Base-by-base conservation (phyloP, 2,888 invertebrate species). In the Eueremaeus valkanovi region DNA sequence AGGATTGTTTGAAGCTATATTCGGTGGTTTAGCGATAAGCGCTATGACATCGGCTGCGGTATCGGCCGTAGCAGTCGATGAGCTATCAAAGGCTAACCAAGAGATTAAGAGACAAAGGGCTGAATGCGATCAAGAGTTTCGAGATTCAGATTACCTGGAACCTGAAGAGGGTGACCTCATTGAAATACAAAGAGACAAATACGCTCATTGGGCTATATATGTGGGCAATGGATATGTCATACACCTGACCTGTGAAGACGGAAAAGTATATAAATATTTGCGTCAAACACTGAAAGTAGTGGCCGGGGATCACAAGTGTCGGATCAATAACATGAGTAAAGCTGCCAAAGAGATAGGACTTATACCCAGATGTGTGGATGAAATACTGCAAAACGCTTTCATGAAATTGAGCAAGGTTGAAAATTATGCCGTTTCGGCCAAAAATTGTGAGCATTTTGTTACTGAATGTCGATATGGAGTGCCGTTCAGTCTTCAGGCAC, bases 161-260 rank as follows among this genome's bases (percentile, higher is more conserved):
- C n/a, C n/a, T n/a, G n/a, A n/a, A n/a, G n/a, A n/a, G n/a, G n/a
- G n/a, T n/a, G n/a, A n/a, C n/a, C n/a, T n/a, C n/a, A n/a, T n/a
- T n/a, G n/a, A n/a, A n/a, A n/a, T n/a, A n/a, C n/a, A n/a, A n/a
- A n/a, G n/a, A n/a, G n/a, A n/a, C n/a, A n/a, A n/a, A n/a, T n/a
- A n/a, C n/a, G n/a, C n/a, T n/a, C n/a, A n/a, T 58, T 58, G 58
- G 58, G 58, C 16, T 29, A 8, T 58, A 24, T 58, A 58, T 58
- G 58, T 58, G 11, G 58, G 27, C 6, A 58, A 58, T 58, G 58
- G 27, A 24, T 8, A 58, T 21, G 58, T 58, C 3, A 27, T 58
- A 24, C 58, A 58, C 6, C 27, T 58, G 5, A 9, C 8, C 21
- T 5, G 21, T 8, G 6, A 16, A 13, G 58, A 21, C 6, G 58